Percentiles rank a stretch among this genome's conserved stretches.
These are phyloP conservation scores for Allophyes oxyacanthae DNA, from an alignment of 2,888 invertebrate species.

Conservation along the genomic window DNA sequence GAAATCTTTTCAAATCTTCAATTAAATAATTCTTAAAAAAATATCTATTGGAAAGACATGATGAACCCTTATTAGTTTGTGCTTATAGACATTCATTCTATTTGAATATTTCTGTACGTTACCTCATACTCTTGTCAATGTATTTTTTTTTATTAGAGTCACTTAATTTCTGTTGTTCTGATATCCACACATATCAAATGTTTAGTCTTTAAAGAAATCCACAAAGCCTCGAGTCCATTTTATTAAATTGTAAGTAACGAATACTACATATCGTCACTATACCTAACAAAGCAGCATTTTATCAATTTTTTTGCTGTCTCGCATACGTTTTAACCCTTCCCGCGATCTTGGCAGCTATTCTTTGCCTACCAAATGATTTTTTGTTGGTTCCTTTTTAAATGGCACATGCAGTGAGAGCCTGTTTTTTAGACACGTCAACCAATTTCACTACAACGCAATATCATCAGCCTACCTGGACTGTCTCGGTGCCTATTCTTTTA, in stretches of 20 bases:
- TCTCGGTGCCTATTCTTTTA: conserved; percentile 78
- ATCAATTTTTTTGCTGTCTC: conserved; percentile 80
- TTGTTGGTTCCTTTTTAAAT: conserved; percentile 85
- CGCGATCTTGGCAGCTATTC: conserved; percentile 82
- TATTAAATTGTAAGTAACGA: conserved; percentile 50
- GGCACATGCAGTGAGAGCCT: conserved; percentile 86
- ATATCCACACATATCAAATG: no score
- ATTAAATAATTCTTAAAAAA: no score
- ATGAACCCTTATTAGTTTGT: no score
- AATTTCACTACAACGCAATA: conserved; percentile 85
- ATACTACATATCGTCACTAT: conserved; percentile 55
- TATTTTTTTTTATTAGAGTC: no score
- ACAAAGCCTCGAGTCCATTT: no score
- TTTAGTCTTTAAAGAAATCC: no score
- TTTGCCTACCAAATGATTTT: conserved; percentile 83
- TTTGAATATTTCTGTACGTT: no score
- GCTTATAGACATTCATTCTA: no score
- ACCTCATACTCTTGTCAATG: no score
- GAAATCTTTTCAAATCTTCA: no score
- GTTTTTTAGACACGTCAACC: conserved; percentile 76
- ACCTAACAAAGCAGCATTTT: conserved; percentile 71
- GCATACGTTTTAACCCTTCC: conserved; percentile 85
- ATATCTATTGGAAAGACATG: no score
- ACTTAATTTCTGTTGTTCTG: no score
- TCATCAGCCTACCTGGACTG: conserved; percentile 85